Base-by-base conservation (phyloP, 2,888 invertebrate genomes). In the Orthosia cruda region DNA sequence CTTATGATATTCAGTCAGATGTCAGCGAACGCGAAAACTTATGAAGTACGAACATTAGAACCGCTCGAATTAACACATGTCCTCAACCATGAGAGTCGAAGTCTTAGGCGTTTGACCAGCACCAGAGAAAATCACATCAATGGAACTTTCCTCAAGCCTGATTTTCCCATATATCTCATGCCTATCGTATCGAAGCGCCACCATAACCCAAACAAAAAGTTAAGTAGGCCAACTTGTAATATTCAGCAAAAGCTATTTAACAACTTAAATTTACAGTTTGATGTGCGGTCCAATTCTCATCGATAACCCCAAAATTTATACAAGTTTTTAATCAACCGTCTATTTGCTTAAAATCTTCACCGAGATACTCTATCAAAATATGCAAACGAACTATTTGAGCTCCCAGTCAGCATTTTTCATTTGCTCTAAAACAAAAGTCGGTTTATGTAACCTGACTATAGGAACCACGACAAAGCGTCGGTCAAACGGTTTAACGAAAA, bases 401-500 rank as follows among this genome's bases (percentile, higher is more conserved):
- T 49, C 13, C 16, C 16, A 49, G 49, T 15, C 20, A 47, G 32
- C 45, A 67, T 70, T 63, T 80, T 59, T 18, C 23, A 55, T 23
- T 1, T 18, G 1, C 13, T 13, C 18, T 64, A 54, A 59, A 70
- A 70, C 32, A 55, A 76, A 76, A 67, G 13, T 20, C n/a, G 4
- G 59, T 76, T 76, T 55, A 66, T 66, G 45, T 66, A 57, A 64
- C 52, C 47, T 68, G 49, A 3, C 12, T 15, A 59, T 65, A 58
- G 52, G 12, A 59, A 66, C 63, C 26, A 4, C 62, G 69, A 70
- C 55, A 74, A 70, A 74, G 59, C 26, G 15, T 61, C 62, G 78
- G 73, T 78, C 70, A 70, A 52, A 26, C 59, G n/a, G 74, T 67
- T 78, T 81, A 61, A 16, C 49, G 40, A 61, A 73, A 78, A 78